Conservation (phyloP, 2,113 vertebrate species). For the Psammodynastes pulverulentus region DNA sequence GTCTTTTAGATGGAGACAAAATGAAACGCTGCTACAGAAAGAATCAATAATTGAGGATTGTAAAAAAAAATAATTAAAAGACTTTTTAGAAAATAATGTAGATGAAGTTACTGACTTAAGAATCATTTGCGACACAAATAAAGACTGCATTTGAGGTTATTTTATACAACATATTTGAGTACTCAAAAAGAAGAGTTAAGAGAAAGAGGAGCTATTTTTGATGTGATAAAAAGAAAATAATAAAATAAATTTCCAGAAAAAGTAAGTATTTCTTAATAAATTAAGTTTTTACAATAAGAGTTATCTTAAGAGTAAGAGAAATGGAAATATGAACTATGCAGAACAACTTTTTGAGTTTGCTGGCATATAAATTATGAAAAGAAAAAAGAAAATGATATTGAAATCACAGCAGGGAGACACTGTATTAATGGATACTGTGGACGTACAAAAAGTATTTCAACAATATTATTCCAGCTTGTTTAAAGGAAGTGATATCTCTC, state of each 20-base stretch:
- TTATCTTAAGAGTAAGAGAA: not conserved
- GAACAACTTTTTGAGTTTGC: not conserved
- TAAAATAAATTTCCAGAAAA: not conserved
- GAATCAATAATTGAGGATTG: not conserved
- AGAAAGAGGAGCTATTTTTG: not conserved
- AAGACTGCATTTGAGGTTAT: not conserved
- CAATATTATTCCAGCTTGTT: not conserved
- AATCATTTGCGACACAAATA: not conserved
- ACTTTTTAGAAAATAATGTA: not conserved
- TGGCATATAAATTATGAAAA: not conserved
- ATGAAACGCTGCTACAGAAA: not conserved
- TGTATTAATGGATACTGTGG: not conserved
- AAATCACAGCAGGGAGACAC: not conserved
- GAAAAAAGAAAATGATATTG: not conserved
- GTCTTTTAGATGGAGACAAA: not conserved
- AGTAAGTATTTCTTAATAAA: not conserved
- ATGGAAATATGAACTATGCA: not conserved
- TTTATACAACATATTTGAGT: not conserved
- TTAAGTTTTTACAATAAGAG: not conserved
- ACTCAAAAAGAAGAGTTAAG: not conserved
- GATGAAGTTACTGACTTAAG: not conserved
- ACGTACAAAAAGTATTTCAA: not conserved
- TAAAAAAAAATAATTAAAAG: not conserved
- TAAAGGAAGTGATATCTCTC: not conserved
- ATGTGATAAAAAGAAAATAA: not conserved